Conservation (phyloP, 2,113 vertebrate genomes). For the Rissa tridactyla region DNA sequence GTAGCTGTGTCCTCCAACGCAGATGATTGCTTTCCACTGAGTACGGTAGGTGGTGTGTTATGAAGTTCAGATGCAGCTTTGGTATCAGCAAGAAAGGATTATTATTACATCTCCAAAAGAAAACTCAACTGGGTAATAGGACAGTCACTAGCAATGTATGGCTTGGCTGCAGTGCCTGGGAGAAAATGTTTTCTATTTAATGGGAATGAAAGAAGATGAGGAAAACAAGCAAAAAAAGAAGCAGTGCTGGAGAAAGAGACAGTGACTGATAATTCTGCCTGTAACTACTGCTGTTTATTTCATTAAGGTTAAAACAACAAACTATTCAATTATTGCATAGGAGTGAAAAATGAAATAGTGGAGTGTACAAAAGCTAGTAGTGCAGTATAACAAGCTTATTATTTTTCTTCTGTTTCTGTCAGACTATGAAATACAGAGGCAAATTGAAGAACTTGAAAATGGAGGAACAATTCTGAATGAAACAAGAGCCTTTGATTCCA, state of each 20-base stretch:
- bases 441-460: slow-evolving; percentile 84
- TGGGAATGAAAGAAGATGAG: not conserved
- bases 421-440: slow-evolving; percentile 98
- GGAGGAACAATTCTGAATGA: slow-evolving; percentile 90
- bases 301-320: slow-evolving; percentile 27
- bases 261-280: not conserved
- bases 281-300: slow-evolving; percentile 34
- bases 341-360: slow-evolving; percentile 45
- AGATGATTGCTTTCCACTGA: not conserved
- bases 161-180: not conserved
- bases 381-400: not conserved
- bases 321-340: not conserved
- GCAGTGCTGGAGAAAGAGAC: not conserved
- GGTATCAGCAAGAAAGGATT: not conserved
- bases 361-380: not conserved
- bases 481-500: slow-evolving; percentile 92
- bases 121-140: not conserved
- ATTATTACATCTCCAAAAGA: not conserved
- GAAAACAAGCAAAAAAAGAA: not conserved
- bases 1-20: not conserved
- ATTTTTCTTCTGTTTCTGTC: slow-evolving; percentile 47
- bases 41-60: not conserved
- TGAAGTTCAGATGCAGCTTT: not conserved
- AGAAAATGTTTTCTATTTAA: slow-evolving; percentile 19
- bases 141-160: not conserved